Base-by-base conservation (phyloP, 2,797 vertebrate species). In the Falco naumanni region DNA sequence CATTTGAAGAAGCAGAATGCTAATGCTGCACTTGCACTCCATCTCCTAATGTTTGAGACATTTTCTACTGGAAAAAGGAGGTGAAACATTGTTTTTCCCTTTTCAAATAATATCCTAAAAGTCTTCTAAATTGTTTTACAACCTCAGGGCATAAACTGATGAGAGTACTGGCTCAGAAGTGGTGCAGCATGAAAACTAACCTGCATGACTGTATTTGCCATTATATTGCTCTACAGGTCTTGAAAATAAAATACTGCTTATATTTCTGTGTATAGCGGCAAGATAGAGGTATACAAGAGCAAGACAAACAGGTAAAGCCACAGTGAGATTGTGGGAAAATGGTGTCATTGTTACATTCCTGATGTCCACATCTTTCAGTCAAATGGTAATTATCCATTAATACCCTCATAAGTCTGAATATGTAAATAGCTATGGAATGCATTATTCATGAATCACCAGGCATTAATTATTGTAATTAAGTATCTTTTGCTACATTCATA, bases 401-500 rank as follows among this genome's bases (percentile, higher is more conserved):
- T 77, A 96, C 66, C 78, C 74, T 94, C 39, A 1, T 77, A 93
- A 93, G 81, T 76, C 96, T 94, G 90, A 93, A 95, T 96, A 97
- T 96, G 96, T 86, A 97, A 97, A 96, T 96, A 93, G 65, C 34
- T 9, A 14, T 33, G 11, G 64, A 64, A 96, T 97, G 93, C 65
- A 96, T 97, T 96, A 97, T 97, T 97, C 96, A 97, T 97, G 57
- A 94, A 87, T 61, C 91, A 92, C 66, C 65, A 94, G 90, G 91
- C 95, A 96, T 97, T 97, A 94, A 97, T 97, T 97, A 97, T 96
- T 78, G 84, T 97, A 97, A 97, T 97, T 96, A 94, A 94, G 86
- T 93, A 89, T 95, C 86, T 95, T 96, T 97, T 96, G 94, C 92
- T 74, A 39, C 17, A 2, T 95, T 96, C 93, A 39, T 90, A 96